phyloP scores from a whole-genome alignment of 2,797 vertebrate genomes.

The Myotis myotis region DNA sequence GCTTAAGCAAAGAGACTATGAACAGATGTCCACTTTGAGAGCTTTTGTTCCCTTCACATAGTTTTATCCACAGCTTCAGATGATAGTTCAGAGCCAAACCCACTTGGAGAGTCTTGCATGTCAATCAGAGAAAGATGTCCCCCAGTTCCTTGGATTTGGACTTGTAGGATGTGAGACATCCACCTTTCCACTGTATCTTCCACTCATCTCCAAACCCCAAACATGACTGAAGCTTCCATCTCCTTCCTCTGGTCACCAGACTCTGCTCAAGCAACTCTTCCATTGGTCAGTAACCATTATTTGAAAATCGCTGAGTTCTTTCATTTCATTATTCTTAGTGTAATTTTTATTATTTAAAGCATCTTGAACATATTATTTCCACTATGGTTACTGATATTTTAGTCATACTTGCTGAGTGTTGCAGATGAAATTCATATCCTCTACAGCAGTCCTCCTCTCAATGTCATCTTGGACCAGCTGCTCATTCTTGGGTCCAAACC shows the following conservation, averaged over 20 bases:
- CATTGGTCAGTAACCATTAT: neutral
- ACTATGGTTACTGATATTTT: neutral
- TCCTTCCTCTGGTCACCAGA: neutral
- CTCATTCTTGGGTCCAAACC: neutral
- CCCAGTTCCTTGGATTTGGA: neutral
- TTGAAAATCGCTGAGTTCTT: neutral
- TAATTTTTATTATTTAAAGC: conserved; percentile 13
- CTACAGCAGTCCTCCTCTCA: neutral
- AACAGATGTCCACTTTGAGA: neutral
- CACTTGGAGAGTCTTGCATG: neutral
- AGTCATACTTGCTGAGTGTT: neutral
- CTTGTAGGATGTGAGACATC: neutral
- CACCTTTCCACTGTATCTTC: neutral
- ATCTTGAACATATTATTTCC: conserved; percentile 3
- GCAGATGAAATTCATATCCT: neutral
- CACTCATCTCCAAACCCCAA: neutral
- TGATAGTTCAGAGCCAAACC: neutral
- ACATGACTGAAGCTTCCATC: neutral
- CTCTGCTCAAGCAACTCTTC: neutral
- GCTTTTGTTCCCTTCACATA: neutral
- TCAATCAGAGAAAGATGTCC: neutral
- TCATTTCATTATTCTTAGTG: conserved; percentile 20
- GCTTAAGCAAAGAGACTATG: neutral
- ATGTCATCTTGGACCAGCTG: neutral
- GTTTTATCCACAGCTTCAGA: neutral